phyloP scores from a whole-genome alignment of 2,888 invertebrate genomes.

The Harpalus rufipes region DNA sequence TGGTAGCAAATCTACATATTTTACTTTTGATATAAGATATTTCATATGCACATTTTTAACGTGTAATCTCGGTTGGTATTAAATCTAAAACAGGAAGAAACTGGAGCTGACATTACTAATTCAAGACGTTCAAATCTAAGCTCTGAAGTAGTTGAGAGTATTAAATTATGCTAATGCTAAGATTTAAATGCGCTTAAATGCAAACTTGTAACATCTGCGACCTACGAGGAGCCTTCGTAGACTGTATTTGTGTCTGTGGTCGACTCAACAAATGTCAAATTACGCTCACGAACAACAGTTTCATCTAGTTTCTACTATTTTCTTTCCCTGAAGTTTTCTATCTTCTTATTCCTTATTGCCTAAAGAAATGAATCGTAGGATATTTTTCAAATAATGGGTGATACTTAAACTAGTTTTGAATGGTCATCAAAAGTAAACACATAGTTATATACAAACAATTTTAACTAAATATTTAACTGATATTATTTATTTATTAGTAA shows the following conservation, averaged over 20 bases:
- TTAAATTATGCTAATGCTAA: conserved; percentile 39
- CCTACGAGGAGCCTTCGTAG: background rate
- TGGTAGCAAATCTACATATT: conserved; percentile 47
- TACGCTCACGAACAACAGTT: background rate
- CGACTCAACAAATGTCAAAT: conserved; percentile 17
- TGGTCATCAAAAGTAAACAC: too few species aligned
- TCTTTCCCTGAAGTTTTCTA: background rate
- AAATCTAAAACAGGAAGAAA: conserved; percentile 9
- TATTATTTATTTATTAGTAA: too few species aligned
- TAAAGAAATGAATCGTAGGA: too few species aligned
- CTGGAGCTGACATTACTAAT: conserved; percentile 20
- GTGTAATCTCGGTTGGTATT: conserved; percentile 21
- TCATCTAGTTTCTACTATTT: conserved; percentile 3
- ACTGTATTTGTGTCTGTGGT: background rate
- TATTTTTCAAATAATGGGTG: too few species aligned
- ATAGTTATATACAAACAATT: too few species aligned
- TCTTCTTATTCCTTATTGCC: background rate
- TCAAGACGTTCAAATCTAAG: conserved; percentile 33
- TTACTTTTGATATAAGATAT: conserved; percentile 61
- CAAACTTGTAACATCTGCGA: conserved; percentile 36
- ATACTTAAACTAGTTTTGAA: too few species aligned
- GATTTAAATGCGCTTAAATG: conserved; percentile 42
- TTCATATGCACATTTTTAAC: conserved; percentile 57
- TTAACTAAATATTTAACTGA: too few species aligned
- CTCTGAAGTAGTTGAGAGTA: conserved; percentile 25